phyloP scores from a whole-genome alignment of 2,113 vertebrate species.

The Symphodus melops region DNA sequence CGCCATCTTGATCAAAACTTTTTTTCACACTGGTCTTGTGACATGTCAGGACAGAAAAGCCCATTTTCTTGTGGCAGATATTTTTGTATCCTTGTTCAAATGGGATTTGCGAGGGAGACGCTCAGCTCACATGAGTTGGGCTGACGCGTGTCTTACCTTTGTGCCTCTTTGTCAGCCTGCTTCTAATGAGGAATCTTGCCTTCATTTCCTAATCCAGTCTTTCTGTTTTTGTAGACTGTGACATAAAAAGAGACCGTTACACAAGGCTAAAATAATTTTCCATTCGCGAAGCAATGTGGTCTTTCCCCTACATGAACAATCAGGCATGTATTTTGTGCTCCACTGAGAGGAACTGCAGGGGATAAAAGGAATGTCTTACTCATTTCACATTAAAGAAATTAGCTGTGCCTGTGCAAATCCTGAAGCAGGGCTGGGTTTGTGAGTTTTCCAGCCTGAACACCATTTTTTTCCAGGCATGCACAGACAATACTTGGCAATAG shows the following conservation, averaged over 20 bases:
- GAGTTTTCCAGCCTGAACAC: conserved; percentile 71
- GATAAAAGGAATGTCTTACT: conserved; percentile 65
- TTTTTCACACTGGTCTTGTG: conserved; percentile 66
- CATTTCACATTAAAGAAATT: conserved; percentile 72
- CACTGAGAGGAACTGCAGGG: conserved; percentile 29
- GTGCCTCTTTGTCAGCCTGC: conserved; percentile 11
- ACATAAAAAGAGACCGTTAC: conserved; percentile 2
- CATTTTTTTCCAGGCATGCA: conserved; percentile 76
- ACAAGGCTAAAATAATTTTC: conserved; percentile 21
- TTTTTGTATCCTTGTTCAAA: background rate
- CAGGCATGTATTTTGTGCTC: conserved; percentile 40
- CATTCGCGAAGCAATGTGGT: background rate
- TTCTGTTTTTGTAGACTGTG: conserved; percentile 7
- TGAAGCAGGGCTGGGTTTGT: conserved; percentile 57
- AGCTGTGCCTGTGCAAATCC: conserved; percentile 63
- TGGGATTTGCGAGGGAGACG: conserved; percentile 20
- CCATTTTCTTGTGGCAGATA: conserved; percentile 25
- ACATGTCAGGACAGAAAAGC: conserved; percentile 53
- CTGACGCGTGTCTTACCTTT: conserved; percentile 45
- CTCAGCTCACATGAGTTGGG: conserved; percentile 43
- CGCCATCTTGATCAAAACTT: conserved; percentile 62
- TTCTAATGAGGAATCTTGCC: conserved; percentile 29
- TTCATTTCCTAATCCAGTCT: conserved; percentile 11
- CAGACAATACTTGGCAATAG: conserved; percentile 65
- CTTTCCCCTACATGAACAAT: conserved; percentile 31